These are phyloP conservation scores for Melanargia galathea DNA, from an alignment of 2,888 invertebrate species.

Conservation along the genomic window DNA sequence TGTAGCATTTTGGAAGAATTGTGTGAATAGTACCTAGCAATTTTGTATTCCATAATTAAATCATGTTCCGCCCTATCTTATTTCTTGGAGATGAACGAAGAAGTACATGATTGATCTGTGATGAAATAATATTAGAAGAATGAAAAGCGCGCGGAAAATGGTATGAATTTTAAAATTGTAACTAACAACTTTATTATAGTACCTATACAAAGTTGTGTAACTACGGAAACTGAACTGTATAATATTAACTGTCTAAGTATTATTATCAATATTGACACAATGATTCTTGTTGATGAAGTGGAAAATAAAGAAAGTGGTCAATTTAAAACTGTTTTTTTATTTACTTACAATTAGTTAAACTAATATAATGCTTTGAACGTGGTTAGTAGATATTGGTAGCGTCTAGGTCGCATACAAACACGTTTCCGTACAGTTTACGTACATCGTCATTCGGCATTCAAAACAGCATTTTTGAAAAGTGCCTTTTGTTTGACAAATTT, in stretches of 20 bases:
- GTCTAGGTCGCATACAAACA: no score
- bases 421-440: no score
- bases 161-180: slow-evolving; percentile 49
- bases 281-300: slow-evolving; percentile 77
- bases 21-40: slow-evolving; percentile 49
- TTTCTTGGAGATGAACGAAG: slow-evolving; percentile 59
- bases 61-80: slow-evolving; percentile 62
- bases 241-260: slow-evolving; percentile 75
- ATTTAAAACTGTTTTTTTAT: slow-evolving; percentile 42
- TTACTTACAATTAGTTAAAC: slow-evolving; percentile 12
- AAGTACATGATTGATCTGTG: slow-evolving; percentile 80
- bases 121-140: slow-evolving; percentile 73
- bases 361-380: no score
- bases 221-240: slow-evolving; percentile 61
- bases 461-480: no score
- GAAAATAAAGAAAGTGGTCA: slow-evolving; percentile 75
- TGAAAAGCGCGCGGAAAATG: slow-evolving; percentile 58
- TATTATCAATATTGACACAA: slow-evolving; percentile 76
- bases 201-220: slow-evolving; percentile 49
- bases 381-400: no score
- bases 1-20: slow-evolving; percentile 55
- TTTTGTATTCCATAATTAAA: slow-evolving; percentile 53
- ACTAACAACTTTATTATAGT: slow-evolving; percentile 33
- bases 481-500: no score
- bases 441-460: no score